Evolutionary conservation across 1,140 invertebrate genomes (phyloP).

Genomic region (Heliconius eleuchia): DNA sequence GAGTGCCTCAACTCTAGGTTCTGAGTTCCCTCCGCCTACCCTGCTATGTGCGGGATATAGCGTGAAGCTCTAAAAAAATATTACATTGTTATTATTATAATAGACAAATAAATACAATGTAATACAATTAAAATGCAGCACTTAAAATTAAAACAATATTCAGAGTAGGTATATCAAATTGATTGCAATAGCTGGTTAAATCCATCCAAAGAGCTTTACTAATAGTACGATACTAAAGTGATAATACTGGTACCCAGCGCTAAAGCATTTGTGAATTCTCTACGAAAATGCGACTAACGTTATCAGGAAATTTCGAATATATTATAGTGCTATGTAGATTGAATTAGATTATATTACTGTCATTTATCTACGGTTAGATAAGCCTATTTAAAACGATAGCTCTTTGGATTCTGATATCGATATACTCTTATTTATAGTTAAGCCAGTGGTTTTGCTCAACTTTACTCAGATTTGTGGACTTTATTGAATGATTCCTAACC

Average conservation of each 20-base stretch:
- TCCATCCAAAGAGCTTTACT: conserved; percentile 24
- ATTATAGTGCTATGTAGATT: not conserved
- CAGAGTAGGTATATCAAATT: conserved; percentile 22
- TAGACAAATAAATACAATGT: too few species aligned
- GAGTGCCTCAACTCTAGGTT: too few species aligned
- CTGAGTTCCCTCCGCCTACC: too few species aligned
- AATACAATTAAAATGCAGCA: too few species aligned
- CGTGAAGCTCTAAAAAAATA: too few species aligned
- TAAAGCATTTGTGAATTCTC: not conserved
- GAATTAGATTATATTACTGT: not conserved
- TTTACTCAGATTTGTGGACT: not conserved
- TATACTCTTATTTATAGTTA: not conserved
- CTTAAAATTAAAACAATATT: conserved; percentile 16
- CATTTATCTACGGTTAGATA: not conserved
- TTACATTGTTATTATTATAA: too few species aligned
- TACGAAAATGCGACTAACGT: conserved; percentile 3
- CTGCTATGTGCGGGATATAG: too few species aligned
- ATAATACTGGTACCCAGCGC: conserved; percentile 1
- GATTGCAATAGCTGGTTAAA: conserved; percentile 29
- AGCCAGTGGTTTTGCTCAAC: not conserved
- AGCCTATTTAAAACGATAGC: not conserved
- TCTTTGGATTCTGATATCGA: not conserved
- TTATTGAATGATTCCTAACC: not conserved
- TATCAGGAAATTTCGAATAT: conserved; percentile 9
- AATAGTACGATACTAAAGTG: conserved; percentile 14